Evolutionary conservation across 1,140 invertebrate genomes (phyloP).

Genomic region (Drepana arcuata): DNA sequence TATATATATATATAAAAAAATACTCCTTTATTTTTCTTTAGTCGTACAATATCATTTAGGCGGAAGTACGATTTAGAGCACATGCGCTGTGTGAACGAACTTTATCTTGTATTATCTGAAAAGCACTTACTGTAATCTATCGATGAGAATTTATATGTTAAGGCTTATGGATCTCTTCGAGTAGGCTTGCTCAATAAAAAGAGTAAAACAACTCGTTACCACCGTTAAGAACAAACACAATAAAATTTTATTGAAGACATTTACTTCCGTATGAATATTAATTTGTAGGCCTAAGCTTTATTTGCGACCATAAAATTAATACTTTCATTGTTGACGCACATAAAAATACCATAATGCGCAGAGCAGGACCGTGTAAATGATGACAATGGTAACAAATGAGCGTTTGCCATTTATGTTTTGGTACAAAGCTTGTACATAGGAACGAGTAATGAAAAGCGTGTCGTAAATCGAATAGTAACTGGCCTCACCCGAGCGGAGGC

Average conservation of each 20-base stretch:
- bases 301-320: slow-evolving; percentile 1
- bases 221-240: no score
- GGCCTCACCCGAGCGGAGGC: slow-evolving; percentile 19
- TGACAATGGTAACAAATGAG: slow-evolving; percentile 22
- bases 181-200: no score
- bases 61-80: slow-evolving; percentile 16
- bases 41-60: no score
- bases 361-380: slow-evolving; percentile 14
- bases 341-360: slow-evolving; percentile 14
- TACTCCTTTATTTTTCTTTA: no score
- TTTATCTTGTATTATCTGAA: slow-evolving; percentile 25
- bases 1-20: no score
- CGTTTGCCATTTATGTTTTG: slow-evolving; percentile 16
- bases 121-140: slow-evolving; percentile 32
- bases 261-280: no score
- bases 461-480: slow-evolving; percentile 36
- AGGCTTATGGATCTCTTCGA: not conserved
- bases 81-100: slow-evolving; percentile 25
- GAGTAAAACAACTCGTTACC: no score
- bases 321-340: slow-evolving; percentile 5
- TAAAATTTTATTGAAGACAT: no score
- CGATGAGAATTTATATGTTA: slow-evolving; percentile 25
- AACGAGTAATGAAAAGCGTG: slow-evolving; percentile 33
- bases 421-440: slow-evolving; percentile 27
- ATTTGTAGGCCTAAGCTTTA: no score